Percentiles rank a stretch among this genome's conserved stretches.
Evolutionary conservation across 2,888 invertebrate species (phyloP).

Genomic region (Monoplex corrugatus): DNA sequence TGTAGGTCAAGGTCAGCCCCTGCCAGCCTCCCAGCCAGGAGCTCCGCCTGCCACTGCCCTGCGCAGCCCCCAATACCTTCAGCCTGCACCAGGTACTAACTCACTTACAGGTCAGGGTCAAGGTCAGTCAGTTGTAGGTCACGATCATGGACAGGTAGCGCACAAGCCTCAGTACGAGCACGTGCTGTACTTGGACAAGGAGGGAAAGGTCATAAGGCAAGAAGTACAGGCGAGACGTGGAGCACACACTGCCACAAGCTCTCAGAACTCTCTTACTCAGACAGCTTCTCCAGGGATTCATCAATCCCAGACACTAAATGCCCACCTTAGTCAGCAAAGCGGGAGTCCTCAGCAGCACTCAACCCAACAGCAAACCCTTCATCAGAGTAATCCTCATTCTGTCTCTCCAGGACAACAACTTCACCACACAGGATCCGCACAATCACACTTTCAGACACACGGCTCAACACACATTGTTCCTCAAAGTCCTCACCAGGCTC

Average conservation of each 20-base stretch:
- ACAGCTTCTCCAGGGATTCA: too few relatives aligned
- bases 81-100: background rate
- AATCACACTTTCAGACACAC: too few relatives aligned
- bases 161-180: constrained; percentile 16
- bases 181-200: constrained; percentile 28
- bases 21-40: background rate
- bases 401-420: too few relatives aligned
- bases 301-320: too few relatives aligned
- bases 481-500: background rate
- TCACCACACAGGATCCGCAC: too few relatives aligned
- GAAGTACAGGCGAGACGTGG: background rate
- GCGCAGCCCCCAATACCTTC: background rate
- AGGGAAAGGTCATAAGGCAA: background rate
- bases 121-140: background rate
- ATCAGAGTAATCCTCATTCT: background rate
- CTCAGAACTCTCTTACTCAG: too few relatives aligned
- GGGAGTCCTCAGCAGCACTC: background rate
- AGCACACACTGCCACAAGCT: too few relatives aligned
- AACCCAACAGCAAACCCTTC: background rate
- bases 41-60: background rate
- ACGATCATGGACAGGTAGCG: background rate
- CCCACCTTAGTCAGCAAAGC: background rate
- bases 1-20: background rate
- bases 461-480: too few relatives aligned
- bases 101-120: background rate